Evolutionary conservation across 1,140 invertebrate genomes (phyloP).

Genomic region (Philotrypesis tridentata): DNA sequence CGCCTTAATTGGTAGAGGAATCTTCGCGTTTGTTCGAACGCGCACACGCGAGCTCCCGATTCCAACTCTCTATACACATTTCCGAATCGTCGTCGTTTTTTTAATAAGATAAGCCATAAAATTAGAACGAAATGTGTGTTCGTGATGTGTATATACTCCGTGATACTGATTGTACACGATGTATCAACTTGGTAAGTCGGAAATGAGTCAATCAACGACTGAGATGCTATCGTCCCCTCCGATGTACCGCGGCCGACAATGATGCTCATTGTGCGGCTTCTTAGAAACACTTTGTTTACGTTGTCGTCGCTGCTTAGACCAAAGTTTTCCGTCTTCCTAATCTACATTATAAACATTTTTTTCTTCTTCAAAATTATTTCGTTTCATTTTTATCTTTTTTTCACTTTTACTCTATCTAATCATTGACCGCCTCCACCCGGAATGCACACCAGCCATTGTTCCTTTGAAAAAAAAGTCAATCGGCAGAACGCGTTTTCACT

Average conservation of each 20-base stretch:
- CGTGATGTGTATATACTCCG: too few species aligned
- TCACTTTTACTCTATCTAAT: too few species aligned
- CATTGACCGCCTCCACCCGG: too few species aligned
- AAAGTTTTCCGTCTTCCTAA: too few species aligned
- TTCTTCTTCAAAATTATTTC: not conserved
- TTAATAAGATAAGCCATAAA: not conserved
- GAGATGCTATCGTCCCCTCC: conserved; percentile 7
- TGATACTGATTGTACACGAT: not conserved
- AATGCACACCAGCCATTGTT: too few species aligned
- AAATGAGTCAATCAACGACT: conserved; percentile 7
- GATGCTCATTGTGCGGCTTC: conserved; percentile 19
- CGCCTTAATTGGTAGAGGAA: not conserved
- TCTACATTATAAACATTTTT: too few species aligned
- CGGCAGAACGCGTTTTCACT: not conserved
- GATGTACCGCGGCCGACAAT: not conserved
- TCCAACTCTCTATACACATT: not conserved
- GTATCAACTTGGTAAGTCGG: not conserved
- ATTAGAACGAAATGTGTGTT: not conserved
- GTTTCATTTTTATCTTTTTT: too few species aligned
- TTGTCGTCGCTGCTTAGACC: not conserved
- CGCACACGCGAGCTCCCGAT: too few species aligned
- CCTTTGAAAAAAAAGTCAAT: not conserved
- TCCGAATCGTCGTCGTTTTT: not conserved
- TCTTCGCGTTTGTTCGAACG: too few species aligned
- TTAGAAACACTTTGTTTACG: not conserved